Evolutionary conservation across 2,888 invertebrate species (phyloP), one percentile per base, ranked within the genome.

Genomic region (Aporophyla nigra): DNA sequence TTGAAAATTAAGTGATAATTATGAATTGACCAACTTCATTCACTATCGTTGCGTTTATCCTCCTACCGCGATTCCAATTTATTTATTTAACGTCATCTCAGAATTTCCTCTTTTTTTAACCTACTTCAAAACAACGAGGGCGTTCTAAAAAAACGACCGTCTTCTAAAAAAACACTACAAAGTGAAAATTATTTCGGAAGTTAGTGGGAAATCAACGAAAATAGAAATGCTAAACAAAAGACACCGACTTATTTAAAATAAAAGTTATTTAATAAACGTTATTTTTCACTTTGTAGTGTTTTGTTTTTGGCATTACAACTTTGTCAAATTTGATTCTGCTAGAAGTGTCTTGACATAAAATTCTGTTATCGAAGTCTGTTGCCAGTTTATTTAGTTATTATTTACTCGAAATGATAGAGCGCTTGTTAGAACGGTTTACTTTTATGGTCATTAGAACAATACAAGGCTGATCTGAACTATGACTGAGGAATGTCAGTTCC

Each of bases 401-500:
- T 46, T 6, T 46, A 46, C 16, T 19, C 1, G 12, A 24, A 65
- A 53, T 40, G 24, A 24, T 61, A 61, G 9, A 14, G 5, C 24
- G 10, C 21, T 72, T 49, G 46, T 61, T 49, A 24, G 0, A 67
- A 59, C 14, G 58, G 14, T 76, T 76, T 61, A 46, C 46, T 76
- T 76, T 24, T 27, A 54, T 49, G 40, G 40, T 68, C 40, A 49
- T 40, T 61, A n/a, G 6, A 46, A 40, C 54, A 62, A 68, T 76
- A 54, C 67, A 76, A 76, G 46, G 59, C 16, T 33, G 21, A 59
- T 21, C 33, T 61, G 21, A 67, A 54, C 16, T 67, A 14, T 67
- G 53, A 46, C 53, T 49, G 16, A 40, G 14, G 24, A 49, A 61
- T 67, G 40, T 61, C n/a, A 54, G 68, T 76, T 62, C 24, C 68